Conservation (phyloP, 2,888 invertebrate genomes). For the Mermis nigrescens region DNA sequence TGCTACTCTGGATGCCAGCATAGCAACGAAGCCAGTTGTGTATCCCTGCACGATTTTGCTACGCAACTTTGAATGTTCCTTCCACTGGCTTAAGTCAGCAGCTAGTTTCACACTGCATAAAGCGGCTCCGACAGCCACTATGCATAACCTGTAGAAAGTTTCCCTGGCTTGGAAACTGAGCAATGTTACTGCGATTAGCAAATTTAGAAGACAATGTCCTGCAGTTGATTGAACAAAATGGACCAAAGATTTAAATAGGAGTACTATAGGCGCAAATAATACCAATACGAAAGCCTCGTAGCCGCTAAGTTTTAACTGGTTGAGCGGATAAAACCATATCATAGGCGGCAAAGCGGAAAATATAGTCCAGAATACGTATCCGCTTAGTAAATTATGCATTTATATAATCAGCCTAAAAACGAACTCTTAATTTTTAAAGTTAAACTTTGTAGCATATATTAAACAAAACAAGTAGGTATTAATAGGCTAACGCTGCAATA, state of each 20-base stretch:
- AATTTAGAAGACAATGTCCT: slow-evolving; percentile 23
- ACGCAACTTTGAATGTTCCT: too few species aligned
- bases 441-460: too few species aligned
- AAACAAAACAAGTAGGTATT: too few species aligned
- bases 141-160: slow-evolving; percentile 22
- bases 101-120: slow-evolving; percentile 28
- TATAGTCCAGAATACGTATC: slow-evolving; percentile 34
- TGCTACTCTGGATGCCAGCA: slow-evolving; percentile 31
- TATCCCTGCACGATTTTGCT: slow-evolving; percentile 31
- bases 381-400: too few species aligned
- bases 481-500: too few species aligned
- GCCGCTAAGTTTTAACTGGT: slow-evolving; percentile 35
- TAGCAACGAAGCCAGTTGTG: slow-evolving; percentile 28
- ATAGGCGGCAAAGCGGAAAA: slow-evolving; percentile 34
- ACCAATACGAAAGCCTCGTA: slow-evolving; percentile 33
- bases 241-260: slow-evolving; percentile 11
- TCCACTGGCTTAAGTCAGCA: too few species aligned
- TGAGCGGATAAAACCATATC: slow-evolving; percentile 37
- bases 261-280: slow-evolving; percentile 29
- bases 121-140: slow-evolving; percentile 29
- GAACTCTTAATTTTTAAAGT: too few species aligned
- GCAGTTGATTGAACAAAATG: slow-evolving; percentile 10
- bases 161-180: slow-evolving; percentile 29
- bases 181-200: slow-evolving; percentile 24
- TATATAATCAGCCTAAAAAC: too few species aligned